Conservation (phyloP, 2,888 invertebrate species). For the Epiblema foenella region DNA sequence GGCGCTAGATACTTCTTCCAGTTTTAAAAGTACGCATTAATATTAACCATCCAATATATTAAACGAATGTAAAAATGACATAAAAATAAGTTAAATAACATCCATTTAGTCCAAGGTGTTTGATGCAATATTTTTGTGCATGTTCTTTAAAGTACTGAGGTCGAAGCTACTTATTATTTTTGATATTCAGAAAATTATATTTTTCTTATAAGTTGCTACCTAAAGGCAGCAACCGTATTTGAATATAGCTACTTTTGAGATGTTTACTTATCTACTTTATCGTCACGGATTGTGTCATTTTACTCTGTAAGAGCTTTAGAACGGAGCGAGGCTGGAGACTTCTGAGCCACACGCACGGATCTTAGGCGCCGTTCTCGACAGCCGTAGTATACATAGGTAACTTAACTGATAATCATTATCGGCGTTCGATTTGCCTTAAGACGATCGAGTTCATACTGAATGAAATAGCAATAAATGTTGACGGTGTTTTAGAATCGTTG, state of each 20-base stretch:
- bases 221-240: constrained; percentile 72
- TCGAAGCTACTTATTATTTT: constrained; percentile 77
- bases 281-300: constrained; percentile 70
- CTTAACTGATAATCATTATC: constrained; percentile 52
- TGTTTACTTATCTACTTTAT: constrained; percentile 69
- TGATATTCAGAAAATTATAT: constrained; percentile 80
- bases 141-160: constrained; percentile 64
- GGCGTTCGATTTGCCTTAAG: constrained; percentile 79
- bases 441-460: constrained; percentile 66
- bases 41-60: constrained; percentile 24
- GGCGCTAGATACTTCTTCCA: constrained; percentile 41
- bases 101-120: constrained; percentile 49
- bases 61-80: constrained; percentile 28
- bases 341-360: constrained; percentile 56
- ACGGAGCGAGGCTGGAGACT: constrained; percentile 58
- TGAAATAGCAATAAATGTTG: constrained; percentile 80
- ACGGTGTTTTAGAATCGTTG: constrained; percentile 70
- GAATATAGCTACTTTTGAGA: constrained; percentile 73
- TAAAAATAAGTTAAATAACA: constrained; percentile 50
- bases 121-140: constrained; percentile 69
- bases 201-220: constrained; percentile 77
- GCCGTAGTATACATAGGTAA: constrained; percentile 31
- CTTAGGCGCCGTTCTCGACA: constrained; percentile 44
- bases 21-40: constrained; percentile 30
- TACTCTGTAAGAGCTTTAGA: constrained; percentile 67